A percentile compares a stretch with the other conserved stretches of the same genome.
These are phyloP conservation scores for Halcyon malimbica DNA, from an alignment of 2,113 vertebrate genomes.

Conservation along the genomic window DNA sequence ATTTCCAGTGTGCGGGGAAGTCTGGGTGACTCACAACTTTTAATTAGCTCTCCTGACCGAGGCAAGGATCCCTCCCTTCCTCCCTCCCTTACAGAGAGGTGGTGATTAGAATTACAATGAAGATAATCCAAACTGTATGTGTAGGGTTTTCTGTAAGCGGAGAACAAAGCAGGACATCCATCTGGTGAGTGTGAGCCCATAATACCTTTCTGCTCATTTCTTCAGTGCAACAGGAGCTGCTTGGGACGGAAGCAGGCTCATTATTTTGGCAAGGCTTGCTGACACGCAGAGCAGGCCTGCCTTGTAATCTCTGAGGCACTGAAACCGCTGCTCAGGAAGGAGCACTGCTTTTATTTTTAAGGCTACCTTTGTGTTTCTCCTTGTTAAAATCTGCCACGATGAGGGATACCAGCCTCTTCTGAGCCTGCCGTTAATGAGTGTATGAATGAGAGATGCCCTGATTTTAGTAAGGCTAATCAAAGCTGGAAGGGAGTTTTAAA, in stretches of 20 bases:
- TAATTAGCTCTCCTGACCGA: conserved; percentile 61
- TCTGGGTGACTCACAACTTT: conserved; percentile 62
- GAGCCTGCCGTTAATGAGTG: conserved; percentile 47
- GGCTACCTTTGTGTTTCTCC: conserved; percentile 58
- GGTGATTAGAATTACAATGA: conserved; percentile 71
- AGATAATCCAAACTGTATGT: conserved; percentile 70
- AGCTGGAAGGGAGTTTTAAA: conserved; percentile 18
- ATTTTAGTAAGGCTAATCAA: conserved; percentile 48
- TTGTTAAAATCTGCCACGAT: conserved; percentile 40
- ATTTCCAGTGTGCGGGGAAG: background rate
- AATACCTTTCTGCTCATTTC: conserved; percentile 69
- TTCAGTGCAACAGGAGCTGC: conserved; percentile 66
- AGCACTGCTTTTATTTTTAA: conserved; percentile 56
- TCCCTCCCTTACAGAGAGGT: conserved; percentile 37
- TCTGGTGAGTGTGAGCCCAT: conserved; percentile 65
- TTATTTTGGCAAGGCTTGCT: conserved; percentile 59
- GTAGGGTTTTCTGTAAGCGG: conserved; percentile 56
- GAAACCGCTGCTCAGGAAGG: conserved; percentile 50
- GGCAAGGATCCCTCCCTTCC: conserved; percentile 41
- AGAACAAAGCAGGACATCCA: conserved; percentile 70
- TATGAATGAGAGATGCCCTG: conserved; percentile 43
- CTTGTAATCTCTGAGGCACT: conserved; percentile 49
- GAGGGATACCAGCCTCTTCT: conserved; percentile 18
- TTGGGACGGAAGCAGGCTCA: conserved; percentile 53
- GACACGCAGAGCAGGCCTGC: conserved; percentile 39